A percentile compares a stretch with the other conserved stretches of the same genome.
These are phyloP conservation scores for Lucinisca nassula DNA, from an alignment of 2,888 invertebrate genomes.

Conservation along the genomic window DNA sequence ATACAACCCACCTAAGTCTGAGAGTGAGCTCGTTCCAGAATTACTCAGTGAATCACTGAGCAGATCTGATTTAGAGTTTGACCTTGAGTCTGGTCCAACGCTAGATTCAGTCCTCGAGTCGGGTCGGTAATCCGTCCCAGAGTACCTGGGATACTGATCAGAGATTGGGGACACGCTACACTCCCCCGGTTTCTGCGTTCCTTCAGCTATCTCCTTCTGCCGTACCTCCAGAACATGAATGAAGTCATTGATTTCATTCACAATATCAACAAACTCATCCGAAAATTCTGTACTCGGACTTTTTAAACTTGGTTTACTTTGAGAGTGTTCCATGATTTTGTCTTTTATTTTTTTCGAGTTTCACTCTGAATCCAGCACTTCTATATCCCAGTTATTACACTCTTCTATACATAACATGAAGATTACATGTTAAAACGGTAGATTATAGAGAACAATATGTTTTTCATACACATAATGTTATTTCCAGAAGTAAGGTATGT, in stretches of 20 bases:
- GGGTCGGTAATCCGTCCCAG: conserved; percentile 46
- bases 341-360: too few relatives aligned
- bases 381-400: too few relatives aligned
- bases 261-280: conserved; percentile 83
- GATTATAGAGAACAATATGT: too few relatives aligned
- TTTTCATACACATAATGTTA: too few relatives aligned
- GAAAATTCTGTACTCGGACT: conserved; percentile 77
- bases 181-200: conserved; percentile 13
- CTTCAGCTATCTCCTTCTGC: conserved; percentile 69
- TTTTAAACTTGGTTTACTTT: conserved; percentile 58
- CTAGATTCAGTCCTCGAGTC: conserved; percentile 61
- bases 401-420: too few relatives aligned
- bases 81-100: conserved; percentile 54
- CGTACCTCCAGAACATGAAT: conserved; percentile 80
- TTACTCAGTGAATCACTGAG: conserved; percentile 59
- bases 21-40: conserved; percentile 60
- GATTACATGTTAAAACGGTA: too few relatives aligned
- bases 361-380: too few relatives aligned
- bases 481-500: too few relatives aligned
- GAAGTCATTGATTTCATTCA: conserved; percentile 84
- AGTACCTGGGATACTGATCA: conserved; percentile 32
- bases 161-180: neutral
- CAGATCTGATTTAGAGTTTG: conserved; percentile 61
- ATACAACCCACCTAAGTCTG: conserved; percentile 56
- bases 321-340: conserved; percentile 61